Base-by-base conservation (phyloP, 1,140 invertebrate species). In the Caerostris darwini region DNA sequence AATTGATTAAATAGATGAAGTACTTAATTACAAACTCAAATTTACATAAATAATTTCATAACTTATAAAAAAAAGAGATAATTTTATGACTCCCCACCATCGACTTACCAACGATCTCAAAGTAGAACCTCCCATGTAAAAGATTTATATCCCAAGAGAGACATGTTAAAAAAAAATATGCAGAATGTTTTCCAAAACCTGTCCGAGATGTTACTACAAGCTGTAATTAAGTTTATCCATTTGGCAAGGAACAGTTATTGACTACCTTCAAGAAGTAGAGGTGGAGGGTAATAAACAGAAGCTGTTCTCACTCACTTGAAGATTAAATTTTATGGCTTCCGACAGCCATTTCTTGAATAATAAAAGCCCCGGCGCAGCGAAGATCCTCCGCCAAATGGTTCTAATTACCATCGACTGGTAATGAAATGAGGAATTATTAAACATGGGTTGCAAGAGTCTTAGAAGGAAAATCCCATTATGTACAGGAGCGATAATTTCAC, bases 301-400 rank as follows among this genome's bases (percentile, higher is more conserved):
- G 50, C 71, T 85, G 90, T 92, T 69, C 81, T 7, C 58, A 19
- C 58, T 54, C 77, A 53, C 81, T 85, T 85, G 59, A 34, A 92
- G 90, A 92, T 92, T 92, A 92, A 92, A 92, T 85, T 92, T 92
- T 92, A 92, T 85, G 81, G 90, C 17, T 85, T 85, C 50, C 53
- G 71, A 85, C 58, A 69, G 90, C 59, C 85, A 81, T 85, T 91
- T 61, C 69, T 88, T 91, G 90, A 91, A 91, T 91, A 91, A 92
- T 92, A 92, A 92, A 92, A 92, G 90, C 7, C 8, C 53, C 87
- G 34, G 8, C 58, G 12, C 12, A 10, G 61, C 17, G 34, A 77
- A 50, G 71, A 77, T 77, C 71, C 54, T 53, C 50, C 71, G 34
- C 57, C n/a, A n/a, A 88, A 88, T 61, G 86, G 86, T 53, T 88